phyloP scores from a whole-genome alignment of 2,797 vertebrate species.

The Alca torda region DNA sequence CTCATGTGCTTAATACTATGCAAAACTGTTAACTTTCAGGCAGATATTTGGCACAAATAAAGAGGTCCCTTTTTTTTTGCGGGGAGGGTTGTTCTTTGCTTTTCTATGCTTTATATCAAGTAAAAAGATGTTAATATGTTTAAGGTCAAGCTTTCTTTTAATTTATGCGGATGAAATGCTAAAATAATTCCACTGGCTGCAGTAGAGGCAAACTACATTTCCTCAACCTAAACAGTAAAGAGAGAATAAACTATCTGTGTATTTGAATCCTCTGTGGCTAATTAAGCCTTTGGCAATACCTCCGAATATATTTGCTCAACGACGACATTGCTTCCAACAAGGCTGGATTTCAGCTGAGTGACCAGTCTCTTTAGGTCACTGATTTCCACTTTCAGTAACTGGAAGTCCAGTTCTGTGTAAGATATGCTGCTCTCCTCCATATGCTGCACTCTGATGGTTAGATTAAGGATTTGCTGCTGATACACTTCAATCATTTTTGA shows the following conservation, averaged over 20 bases:
- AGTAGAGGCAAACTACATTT: background rate
- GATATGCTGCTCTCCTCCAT: conserved; percentile 75
- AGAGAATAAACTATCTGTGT: background rate
- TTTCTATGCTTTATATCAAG: background rate
- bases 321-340: conserved; percentile 69
- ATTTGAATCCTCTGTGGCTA: background rate
- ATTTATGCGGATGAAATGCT: conserved; percentile 23
- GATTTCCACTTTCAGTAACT: conserved; percentile 83
- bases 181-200: background rate
- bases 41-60: background rate
- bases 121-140: background rate
- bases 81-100: background rate
- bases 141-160: conserved; percentile 17
- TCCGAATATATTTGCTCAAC: conserved; percentile 82
- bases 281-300: conserved; percentile 71
- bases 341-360: conserved; percentile 74
- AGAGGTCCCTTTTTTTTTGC: background rate
- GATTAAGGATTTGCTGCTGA: conserved; percentile 78
- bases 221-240: background rate
- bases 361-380: conserved; percentile 81
- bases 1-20: background rate
- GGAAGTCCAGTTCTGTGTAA: conserved; percentile 87
- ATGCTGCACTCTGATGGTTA: conserved; percentile 75
- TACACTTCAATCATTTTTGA: conserved; percentile 74
- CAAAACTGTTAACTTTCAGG: background rate